These are phyloP conservation scores for Hemithea aestivaria DNA, from an alignment of 2,888 invertebrate genomes.

Conservation along the genomic window DNA sequence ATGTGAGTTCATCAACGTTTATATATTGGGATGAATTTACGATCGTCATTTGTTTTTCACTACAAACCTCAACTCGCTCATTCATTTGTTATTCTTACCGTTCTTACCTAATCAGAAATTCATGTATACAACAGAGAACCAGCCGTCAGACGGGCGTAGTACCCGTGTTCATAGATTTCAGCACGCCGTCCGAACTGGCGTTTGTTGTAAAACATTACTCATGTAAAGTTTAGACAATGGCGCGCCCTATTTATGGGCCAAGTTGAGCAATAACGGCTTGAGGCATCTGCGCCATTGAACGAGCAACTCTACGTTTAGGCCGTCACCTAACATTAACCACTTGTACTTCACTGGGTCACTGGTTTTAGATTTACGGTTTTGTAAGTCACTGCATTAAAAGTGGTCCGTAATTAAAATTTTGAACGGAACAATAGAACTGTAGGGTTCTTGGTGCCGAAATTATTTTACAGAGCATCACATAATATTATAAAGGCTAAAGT, in stretches of 20 bases:
- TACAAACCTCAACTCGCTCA: too few relatives aligned
- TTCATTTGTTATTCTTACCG: too few relatives aligned
- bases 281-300: slow-evolving; percentile 24
- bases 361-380: slow-evolving; percentile 10
- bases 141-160: too few relatives aligned
- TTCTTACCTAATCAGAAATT: too few relatives aligned
- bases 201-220: slow-evolving; percentile 42
- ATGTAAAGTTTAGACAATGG: slow-evolving; percentile 49
- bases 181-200: slow-evolving; percentile 24
- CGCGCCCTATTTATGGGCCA: slow-evolving; percentile 44
- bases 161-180: slow-evolving; percentile 15
- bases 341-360: slow-evolving; percentile 20
- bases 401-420: neutral
- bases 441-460: too few relatives aligned
- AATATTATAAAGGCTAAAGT: too few relatives aligned
- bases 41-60: too few relatives aligned
- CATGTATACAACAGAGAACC: too few relatives aligned
- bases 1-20: too few relatives aligned
- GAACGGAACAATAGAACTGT: neutral
- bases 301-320: slow-evolving; percentile 12
- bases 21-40: too few relatives aligned
- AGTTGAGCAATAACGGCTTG: slow-evolving; percentile 42
- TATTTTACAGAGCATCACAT: too few relatives aligned
- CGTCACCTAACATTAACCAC: slow-evolving; percentile 15
- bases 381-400: slow-evolving; percentile 4